Base-by-base conservation (phyloP, 2,113 vertebrate genomes). In the Charadrius vociferus region DNA sequence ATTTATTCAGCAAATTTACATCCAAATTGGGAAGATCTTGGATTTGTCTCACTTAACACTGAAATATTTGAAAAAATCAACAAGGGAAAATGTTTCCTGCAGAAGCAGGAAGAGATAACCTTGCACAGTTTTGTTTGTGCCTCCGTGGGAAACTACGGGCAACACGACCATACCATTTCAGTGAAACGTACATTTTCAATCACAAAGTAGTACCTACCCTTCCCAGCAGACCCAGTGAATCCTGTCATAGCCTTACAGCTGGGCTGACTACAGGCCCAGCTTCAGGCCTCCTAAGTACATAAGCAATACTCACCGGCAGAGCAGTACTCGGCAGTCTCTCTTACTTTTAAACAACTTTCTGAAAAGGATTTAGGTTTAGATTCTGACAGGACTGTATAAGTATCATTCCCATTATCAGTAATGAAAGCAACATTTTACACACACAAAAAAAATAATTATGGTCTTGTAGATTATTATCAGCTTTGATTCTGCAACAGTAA, bases 1-100 rank as follows among this genome's bases (percentile, higher is more conserved):
- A 96, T 97, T 96, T 96, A 94, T 95, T 96, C 89, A 91, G 78
- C 45, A 86, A 83, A 97, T 96, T 95, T 94, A 94, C 86, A 93
- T 96, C 66, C 81, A 88, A 82, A 95, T 94, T 0, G 6, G 78
- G 71, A 91, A 95, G 84, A 89, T 88, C 67, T 30, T 58, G 74
- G n/a, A 95, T 93, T 96, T 97, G 73, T 86, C 62, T 96, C 66
- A 27, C 53, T 47, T 94, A 91, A 81, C 79, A 47, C 20, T 45
- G 63, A 83, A 93, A 50, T 70, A 94, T 62, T 89, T 91, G 78
- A 58, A 91, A 94, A 30, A 91, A 90, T 45, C 94, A 95, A 55
- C 74, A 93, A 0, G 19, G 37, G 39, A 91, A 80, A 93, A 78
- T 29, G 27, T 43, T 93, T 85, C 55, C 84, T 3, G 1, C 32